These are phyloP conservation scores for Amblyjoppa fuscipennis DNA, from an alignment of 2,888 invertebrate genomes.

Conservation along the genomic window DNA sequence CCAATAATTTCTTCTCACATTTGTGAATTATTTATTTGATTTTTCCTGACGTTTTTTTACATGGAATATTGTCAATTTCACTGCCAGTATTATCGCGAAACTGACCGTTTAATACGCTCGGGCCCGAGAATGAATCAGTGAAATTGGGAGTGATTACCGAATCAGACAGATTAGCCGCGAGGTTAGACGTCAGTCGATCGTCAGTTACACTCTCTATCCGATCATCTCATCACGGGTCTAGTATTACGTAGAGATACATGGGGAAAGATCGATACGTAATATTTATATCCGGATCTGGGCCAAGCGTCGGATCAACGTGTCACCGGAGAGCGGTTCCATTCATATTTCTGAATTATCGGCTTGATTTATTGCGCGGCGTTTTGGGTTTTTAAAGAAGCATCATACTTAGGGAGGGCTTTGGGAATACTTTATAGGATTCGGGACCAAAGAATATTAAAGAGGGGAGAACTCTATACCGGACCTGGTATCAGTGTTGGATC, in stretches of 20 bases:
- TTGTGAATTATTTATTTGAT: no score
- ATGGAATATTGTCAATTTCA: background rate
- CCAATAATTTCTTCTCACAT: no score
- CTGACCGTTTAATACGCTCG: background rate
- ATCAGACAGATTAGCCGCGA: slow-evolving; percentile 18
- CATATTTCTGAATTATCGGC: no score
- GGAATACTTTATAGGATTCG: no score
- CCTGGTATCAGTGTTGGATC: background rate
- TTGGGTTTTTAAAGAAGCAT: no score
- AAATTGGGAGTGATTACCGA: slow-evolving; percentile 24
- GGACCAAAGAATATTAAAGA: background rate
- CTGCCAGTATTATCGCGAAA: background rate
- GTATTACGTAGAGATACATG: background rate
- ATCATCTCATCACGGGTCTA: slow-evolving; percentile 44
- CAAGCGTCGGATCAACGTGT: no score
- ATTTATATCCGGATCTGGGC: no score
- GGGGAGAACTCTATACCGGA: background rate
- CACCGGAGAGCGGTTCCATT: no score
- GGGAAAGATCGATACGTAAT: slow-evolving; percentile 16
- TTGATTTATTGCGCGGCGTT: no score
- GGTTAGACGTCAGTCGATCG: slow-evolving; percentile 23
- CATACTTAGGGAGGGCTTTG: no score
- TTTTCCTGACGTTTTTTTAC: background rate
- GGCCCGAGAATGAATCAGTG: slow-evolving; percentile 32
- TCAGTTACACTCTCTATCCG: background rate